These are phyloP conservation scores for Drosophila picticornis DNA, from an alignment of 2,888 invertebrate genomes.

Conservation along the genomic window DNA sequence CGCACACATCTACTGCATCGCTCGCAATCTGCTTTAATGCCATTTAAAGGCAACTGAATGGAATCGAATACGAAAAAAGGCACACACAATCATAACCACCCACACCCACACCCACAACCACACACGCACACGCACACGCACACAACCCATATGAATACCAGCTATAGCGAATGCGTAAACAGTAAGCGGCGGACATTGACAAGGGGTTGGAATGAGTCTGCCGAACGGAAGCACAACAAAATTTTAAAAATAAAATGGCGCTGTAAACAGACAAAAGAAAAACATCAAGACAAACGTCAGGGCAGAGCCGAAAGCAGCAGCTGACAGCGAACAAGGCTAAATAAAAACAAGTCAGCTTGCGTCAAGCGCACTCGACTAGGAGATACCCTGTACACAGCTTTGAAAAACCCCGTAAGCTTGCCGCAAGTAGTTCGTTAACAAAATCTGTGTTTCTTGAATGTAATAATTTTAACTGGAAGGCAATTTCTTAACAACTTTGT, in stretches of 20 bases:
- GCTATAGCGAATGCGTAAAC: constrained; percentile 60
- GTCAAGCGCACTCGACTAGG: neutral
- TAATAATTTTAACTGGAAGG: neutral
- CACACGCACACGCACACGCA: constrained; percentile 9
- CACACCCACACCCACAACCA: constrained; percentile 11
- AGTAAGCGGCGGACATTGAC: constrained; percentile 35
- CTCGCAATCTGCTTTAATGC: constrained; percentile 68
- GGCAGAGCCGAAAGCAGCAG: constrained; percentile 32
- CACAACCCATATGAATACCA: constrained; percentile 33
- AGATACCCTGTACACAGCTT: neutral
- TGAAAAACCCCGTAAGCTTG: neutral
- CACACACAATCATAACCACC: constrained; percentile 15
- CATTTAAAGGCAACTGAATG: constrained; percentile 65
- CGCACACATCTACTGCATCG: constrained; percentile 26
- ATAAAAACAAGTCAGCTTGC: constrained; percentile 2
- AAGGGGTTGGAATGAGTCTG: neutral
- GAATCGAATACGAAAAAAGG: constrained; percentile 63
- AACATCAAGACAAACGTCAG: constrained; percentile 42
- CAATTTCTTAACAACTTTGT: no score
- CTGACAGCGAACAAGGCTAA: constrained; percentile 40
- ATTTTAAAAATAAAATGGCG: constrained; percentile 67
- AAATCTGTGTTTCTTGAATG: neutral
- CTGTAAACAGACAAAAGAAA: constrained; percentile 71
- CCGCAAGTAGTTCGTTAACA: neutral
- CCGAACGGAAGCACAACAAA: constrained; percentile 59